A percentile compares a stretch with the other conserved stretches of the same genome.
Conservation (phyloP, 2,888 invertebrate genomes). For the Coleophora flavipennella region DNA sequence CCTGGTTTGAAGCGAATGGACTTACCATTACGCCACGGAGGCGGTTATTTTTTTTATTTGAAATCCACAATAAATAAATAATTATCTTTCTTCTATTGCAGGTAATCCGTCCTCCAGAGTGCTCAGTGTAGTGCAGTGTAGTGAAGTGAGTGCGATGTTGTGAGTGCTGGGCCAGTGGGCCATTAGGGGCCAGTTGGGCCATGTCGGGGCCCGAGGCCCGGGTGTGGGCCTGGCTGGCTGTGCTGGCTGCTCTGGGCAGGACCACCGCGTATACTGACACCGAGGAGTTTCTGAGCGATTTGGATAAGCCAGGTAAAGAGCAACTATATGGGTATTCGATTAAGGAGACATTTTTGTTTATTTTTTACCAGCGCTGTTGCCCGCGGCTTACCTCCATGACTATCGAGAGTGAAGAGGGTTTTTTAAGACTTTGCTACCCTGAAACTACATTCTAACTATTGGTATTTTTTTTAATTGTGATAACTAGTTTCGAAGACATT, state of each 20-base stretch:
- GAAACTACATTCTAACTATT: no score
- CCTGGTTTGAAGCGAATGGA: no score
- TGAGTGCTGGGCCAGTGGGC: constrained; percentile 17
- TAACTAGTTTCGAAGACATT: no score
- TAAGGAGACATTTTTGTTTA: no score
- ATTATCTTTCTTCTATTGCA: constrained; percentile 1
- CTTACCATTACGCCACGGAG: no score
- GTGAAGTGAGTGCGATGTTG: constrained; percentile 5
- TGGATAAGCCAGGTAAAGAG: constrained; percentile 76
- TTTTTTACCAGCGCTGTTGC: no score
- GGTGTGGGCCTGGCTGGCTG: constrained; percentile 61
- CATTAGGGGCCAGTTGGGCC: constrained; percentile 23
- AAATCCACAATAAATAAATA: not conserved
- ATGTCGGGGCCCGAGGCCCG: constrained; percentile 22
- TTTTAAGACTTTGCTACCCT: no score
- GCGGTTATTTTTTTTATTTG: no score
- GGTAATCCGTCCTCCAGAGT: constrained; percentile 1
- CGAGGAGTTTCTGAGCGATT: constrained; percentile 72
- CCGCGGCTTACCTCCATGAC: no score
- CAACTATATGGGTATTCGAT: no score
- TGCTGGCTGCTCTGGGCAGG: constrained; percentile 54
- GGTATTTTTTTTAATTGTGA: no score
- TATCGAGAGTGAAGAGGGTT: no score
- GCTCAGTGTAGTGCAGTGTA: constrained; percentile 11
- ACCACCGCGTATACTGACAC: constrained; percentile 69